Evolutionary conservation across 1,140 invertebrate species (phyloP), one percentile per base, ranked within the genome.

Genomic region (Battus philenor): DNA sequence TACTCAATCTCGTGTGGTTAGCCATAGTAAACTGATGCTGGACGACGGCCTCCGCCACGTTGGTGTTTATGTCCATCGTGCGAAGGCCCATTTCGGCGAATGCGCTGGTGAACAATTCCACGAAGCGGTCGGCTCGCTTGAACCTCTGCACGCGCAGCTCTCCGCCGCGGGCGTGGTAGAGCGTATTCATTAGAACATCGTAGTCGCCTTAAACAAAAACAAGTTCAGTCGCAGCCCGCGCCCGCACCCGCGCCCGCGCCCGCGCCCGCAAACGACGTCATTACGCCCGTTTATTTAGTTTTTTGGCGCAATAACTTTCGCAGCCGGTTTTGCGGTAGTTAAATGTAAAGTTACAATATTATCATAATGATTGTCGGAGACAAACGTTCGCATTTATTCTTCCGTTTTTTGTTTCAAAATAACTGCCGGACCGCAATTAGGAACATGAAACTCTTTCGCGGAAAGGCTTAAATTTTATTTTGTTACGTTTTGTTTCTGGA

Each of bases 1-100:
- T 89, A 52, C 90, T 90, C 48, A 88, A 75, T 16, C 91, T 75
- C 0, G 77, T 82, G 2, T 90, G 90, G 31, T 91, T 88, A 27
- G 64, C 73, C n/a, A 87, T 83, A 0, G 87, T 87, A 26, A 84
- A 80, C 33, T 90, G 86, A 30, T 88, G 60, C 44, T 86, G 75
- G 1, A 86, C 76, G 16, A 87, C 83, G 12, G 89, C 90, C 49
- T 87, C 76, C 46, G 74, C 61, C 11, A 66, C 58, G 34, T 78
- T 79, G n/a, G 70, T 75, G 43, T 85, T 86, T 5, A 82, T 76
- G 24, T 86, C 79, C 7, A 73, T 34, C 11, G 33, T 70, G 18
- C 71, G 58, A 8, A 85, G 60, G 17, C 83, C 74, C 65, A 84
- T 73, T 51, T 86, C 78, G 10, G 67, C 49, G 55, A 86, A 85